phyloP scores from a whole-genome alignment of 1,140 invertebrate genomes.

The Heliconius nattereri region DNA sequence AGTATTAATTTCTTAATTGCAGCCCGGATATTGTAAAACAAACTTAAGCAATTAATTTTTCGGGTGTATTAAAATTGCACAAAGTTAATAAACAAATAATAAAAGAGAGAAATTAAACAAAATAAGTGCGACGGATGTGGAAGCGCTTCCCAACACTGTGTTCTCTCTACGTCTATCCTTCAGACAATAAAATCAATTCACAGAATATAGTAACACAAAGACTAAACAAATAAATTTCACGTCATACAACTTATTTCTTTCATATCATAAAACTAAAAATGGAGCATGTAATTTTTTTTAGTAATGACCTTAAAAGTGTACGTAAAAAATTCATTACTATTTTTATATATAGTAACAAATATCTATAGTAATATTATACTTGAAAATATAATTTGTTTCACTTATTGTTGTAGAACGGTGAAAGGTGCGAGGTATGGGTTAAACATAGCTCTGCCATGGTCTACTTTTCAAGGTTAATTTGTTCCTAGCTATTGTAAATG shows the following conservation, averaged over 20 bases:
- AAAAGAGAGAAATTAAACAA: no score
- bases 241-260: not conserved
- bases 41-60: no score
- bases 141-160: no score
- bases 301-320: not conserved
- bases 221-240: not conserved
- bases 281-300: not conserved
- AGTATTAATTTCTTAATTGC: no score
- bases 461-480: slow-evolving; percentile 37
- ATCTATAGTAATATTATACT: not conserved
- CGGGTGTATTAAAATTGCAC: no score
- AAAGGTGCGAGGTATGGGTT: slow-evolving; percentile 38
- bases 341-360: not conserved
- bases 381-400: slow-evolving; percentile 5
- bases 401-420: slow-evolving; percentile 18
- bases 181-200: not conserved
- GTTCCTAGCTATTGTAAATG: slow-evolving; percentile 25
- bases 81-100: no score
- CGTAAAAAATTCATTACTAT: not conserved
- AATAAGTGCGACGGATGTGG: no score
- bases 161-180: no score
- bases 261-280: not conserved
- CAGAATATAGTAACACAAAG: not conserved
- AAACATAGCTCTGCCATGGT: slow-evolving; percentile 31
- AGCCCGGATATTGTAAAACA: no score